phyloP scores from a whole-genome alignment of 2,113 vertebrate genomes.

The Trinectes maculatus region DNA sequence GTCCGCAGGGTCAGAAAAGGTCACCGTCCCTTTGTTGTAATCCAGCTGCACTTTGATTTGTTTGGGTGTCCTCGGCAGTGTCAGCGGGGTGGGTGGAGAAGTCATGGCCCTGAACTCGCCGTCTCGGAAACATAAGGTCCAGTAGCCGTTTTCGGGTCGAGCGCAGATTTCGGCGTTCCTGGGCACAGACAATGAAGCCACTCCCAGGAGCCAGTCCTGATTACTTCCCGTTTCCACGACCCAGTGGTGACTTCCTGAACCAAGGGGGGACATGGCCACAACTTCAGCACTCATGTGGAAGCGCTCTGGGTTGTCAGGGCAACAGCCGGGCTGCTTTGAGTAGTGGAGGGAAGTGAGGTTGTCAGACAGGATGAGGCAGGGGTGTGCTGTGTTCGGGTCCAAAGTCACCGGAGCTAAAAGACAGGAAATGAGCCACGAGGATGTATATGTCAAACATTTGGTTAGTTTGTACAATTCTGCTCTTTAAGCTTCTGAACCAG shows the following conservation, averaged over 20 bases:
- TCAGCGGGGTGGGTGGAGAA: slow-evolving; percentile 64
- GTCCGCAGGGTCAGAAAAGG: slow-evolving; percentile 64
- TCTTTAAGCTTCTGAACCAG: not conserved
- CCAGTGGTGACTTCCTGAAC: slow-evolving; percentile 77
- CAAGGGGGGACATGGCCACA: slow-evolving; percentile 61
- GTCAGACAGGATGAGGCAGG: slow-evolving; percentile 79
- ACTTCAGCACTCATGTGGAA: slow-evolving; percentile 80
- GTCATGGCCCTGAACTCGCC: slow-evolving; percentile 77
- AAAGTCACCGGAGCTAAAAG: slow-evolving; percentile 77
- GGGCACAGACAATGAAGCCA: slow-evolving; percentile 68
- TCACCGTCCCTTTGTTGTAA: slow-evolving; percentile 72
- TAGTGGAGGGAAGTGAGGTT: slow-evolving; percentile 78
- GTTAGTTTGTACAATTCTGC: not conserved
- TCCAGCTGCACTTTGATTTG: slow-evolving; percentile 76
- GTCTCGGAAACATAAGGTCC: slow-evolving; percentile 79
- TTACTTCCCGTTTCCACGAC: slow-evolving; percentile 77
- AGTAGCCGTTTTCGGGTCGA: slow-evolving; percentile 81
- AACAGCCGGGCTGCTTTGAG: slow-evolving; percentile 43
- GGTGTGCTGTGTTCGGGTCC: slow-evolving; percentile 82
- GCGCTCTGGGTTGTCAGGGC: slow-evolving; percentile 80
- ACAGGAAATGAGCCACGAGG: slow-evolving; percentile 35
- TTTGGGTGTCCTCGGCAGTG: slow-evolving; percentile 46
- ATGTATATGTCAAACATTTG: not conserved
- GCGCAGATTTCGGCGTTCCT: slow-evolving; percentile 68
- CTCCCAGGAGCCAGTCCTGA: slow-evolving; percentile 81